A percentile compares a stretch with the other conserved stretches of the same genome.
phyloP scores from a whole-genome alignment of 2,113 vertebrate genomes.

The Hippocampus mohnikei region DNA sequence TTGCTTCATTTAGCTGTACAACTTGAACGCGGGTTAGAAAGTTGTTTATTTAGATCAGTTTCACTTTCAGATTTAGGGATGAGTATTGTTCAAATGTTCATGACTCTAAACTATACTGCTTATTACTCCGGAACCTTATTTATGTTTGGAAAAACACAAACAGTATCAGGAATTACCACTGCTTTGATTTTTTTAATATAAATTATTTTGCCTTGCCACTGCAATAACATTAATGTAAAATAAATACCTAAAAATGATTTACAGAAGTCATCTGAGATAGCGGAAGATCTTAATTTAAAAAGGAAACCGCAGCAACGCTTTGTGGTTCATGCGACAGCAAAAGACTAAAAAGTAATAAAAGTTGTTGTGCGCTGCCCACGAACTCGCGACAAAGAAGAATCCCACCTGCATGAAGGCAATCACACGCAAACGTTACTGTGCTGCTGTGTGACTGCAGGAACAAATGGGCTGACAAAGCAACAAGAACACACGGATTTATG shows the following conservation, averaged over 20 bases:
- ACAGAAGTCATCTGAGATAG: not conserved
- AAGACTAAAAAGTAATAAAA: not conserved
- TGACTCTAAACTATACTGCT: too few species aligned
- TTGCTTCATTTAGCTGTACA: not conserved
- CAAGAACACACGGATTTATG: slow-evolving; percentile 46
- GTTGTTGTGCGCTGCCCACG: not conserved
- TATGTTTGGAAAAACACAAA: too few species aligned
- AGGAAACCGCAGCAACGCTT: not conserved
- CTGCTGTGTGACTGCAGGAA: slow-evolving; percentile 43
- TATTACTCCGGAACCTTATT: too few species aligned
- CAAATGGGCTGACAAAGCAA: slow-evolving; percentile 48
- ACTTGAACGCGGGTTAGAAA: not conserved
- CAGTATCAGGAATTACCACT: too few species aligned
- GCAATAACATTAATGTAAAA: too few species aligned
- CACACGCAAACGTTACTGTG: slow-evolving; percentile 53
- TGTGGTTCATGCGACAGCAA: not conserved
- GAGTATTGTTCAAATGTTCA: too few species aligned
- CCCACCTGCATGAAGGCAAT: slow-evolving; percentile 39
- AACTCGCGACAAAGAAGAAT: not conserved
- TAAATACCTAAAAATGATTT: too few species aligned
- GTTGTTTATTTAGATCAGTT: not conserved
- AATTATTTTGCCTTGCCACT: too few species aligned
- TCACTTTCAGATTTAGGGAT: too few species aligned
- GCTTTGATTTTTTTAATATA: too few species aligned
- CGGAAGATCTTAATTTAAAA: not conserved